A percentile compares a stretch with the other conserved stretches of the same genome.
phyloP scores from a whole-genome alignment of 2,797 vertebrate species.

The Betta splendens region DNA sequence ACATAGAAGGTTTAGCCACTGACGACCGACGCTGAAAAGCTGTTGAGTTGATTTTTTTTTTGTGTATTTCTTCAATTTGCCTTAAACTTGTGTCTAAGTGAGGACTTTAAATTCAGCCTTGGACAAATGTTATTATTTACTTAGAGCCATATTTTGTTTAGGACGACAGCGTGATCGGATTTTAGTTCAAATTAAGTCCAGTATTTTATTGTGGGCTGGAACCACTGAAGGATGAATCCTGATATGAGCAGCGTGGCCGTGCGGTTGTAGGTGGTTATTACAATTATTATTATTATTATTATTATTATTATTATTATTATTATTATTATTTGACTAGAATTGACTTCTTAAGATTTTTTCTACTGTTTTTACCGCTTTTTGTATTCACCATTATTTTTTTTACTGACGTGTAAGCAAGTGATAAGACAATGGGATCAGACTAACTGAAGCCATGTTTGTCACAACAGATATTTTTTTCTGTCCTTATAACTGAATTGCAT shows the following conservation, averaged over 20 bases:
- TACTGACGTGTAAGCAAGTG: slow-evolving; percentile 57
- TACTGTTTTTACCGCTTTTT: slow-evolving; percentile 77
- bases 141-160: slow-evolving; percentile 60
- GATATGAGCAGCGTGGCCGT: slow-evolving; percentile 50
- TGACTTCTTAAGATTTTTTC: slow-evolving; percentile 73
- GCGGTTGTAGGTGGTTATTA: slow-evolving; percentile 52
- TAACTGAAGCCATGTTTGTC: slow-evolving; percentile 59
- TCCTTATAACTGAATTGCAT: slow-evolving; percentile 41
- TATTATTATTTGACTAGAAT: slow-evolving; percentile 64
- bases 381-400: slow-evolving; percentile 71
- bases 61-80: slow-evolving; percentile 53
- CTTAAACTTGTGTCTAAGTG: slow-evolving; percentile 61
- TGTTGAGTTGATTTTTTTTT: too few species aligned
- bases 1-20: slow-evolving; percentile 32
- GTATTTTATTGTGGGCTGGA: slow-evolving; percentile 80
- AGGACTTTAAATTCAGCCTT: slow-evolving; percentile 51
- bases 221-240: slow-evolving; percentile 67
- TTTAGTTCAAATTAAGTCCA: slow-evolving; percentile 66
- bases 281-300: too few species aligned
- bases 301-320: too few species aligned
- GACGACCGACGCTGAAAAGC: too few species aligned
- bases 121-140: slow-evolving; percentile 48
- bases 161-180: slow-evolving; percentile 54
- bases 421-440: slow-evolving; percentile 43
- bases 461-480: slow-evolving; percentile 27